These are phyloP conservation scores for Stegodyphus mimosarum DNA, from an alignment of 1,140 invertebrate species.

Conservation along the genomic window DNA sequence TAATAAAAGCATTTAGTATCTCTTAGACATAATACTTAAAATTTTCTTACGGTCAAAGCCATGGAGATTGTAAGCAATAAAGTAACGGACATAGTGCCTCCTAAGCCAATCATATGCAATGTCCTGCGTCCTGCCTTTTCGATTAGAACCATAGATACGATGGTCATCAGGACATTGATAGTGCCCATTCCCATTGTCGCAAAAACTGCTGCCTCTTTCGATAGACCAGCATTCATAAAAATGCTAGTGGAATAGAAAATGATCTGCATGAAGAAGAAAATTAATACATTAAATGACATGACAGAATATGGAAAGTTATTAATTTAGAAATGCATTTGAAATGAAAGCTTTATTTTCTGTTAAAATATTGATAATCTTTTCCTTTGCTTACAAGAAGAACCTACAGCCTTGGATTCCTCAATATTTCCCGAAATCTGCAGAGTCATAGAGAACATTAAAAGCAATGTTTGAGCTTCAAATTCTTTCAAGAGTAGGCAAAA, in stretches of 20 bases:
- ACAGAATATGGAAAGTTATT: too few species aligned
- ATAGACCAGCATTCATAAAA: constrained; percentile 78
- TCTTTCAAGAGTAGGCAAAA: too few species aligned
- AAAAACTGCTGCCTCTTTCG: constrained; percentile 74
- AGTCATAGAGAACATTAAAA: too few species aligned
- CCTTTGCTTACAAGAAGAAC: too few species aligned
- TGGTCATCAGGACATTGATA: constrained; percentile 89
- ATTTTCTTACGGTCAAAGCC: constrained; percentile 63
- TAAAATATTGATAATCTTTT: too few species aligned
- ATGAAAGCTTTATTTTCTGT: too few species aligned
- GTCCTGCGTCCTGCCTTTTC: constrained; percentile 85
- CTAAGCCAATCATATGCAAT: constrained; percentile 80
- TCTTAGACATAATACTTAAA: too few species aligned
- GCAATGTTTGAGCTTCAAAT: too few species aligned
- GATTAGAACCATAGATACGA: constrained; percentile 86
- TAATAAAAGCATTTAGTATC: too few species aligned
- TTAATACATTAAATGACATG: not conserved
- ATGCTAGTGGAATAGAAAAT: constrained; percentile 90
- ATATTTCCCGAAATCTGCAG: too few species aligned
- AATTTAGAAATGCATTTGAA: too few species aligned
- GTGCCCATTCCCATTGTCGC: constrained; percentile 88
- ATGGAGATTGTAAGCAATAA: constrained; percentile 77
- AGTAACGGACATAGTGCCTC: constrained; percentile 79
- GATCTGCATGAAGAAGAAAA: constrained; percentile 69
- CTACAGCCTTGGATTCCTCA: too few species aligned